phyloP scores from a whole-genome alignment of 2,888 invertebrate species.

The Blera fallax region DNA sequence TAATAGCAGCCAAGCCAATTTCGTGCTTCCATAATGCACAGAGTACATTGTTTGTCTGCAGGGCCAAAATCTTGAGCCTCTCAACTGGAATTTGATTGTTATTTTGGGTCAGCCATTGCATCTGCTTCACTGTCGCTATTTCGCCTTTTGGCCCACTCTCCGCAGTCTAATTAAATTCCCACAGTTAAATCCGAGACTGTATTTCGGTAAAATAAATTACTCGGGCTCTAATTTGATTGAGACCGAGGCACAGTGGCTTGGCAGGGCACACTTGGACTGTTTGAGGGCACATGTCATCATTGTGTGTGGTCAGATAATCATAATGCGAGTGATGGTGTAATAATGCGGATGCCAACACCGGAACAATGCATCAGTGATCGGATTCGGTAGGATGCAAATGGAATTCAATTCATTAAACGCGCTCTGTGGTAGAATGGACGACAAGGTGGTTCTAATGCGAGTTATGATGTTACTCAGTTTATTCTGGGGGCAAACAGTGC shows the following conservation, averaged over 20 bases:
- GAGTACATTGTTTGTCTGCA: neutral
- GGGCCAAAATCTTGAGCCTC: neutral
- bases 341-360: neutral
- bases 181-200: conserved; percentile 52
- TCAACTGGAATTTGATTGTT: neutral
- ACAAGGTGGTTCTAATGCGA: neutral
- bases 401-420: conserved; percentile 20
- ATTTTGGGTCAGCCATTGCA: neutral
- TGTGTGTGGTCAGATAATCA: conserved; percentile 40
- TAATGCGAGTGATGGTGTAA: conserved; percentile 30
- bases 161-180: conserved; percentile 55
- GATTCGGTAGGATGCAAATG: conserved; percentile 25
- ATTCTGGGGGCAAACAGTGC: conserved; percentile 11
- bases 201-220: conserved; percentile 39
- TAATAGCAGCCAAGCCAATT: conserved; percentile 27
- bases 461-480: neutral
- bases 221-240: neutral
- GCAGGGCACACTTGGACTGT: neutral
- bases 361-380: conserved; percentile 27
- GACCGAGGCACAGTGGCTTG: neutral
- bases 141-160: neutral
- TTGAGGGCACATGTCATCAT: neutral
- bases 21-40: conserved; percentile 3
- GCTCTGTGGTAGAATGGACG: conserved; percentile 13
- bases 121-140: too few species aligned